These are phyloP conservation scores for Girardinus metallicus DNA, from an alignment of 2,797 vertebrate genomes.

Conservation along the genomic window DNA sequence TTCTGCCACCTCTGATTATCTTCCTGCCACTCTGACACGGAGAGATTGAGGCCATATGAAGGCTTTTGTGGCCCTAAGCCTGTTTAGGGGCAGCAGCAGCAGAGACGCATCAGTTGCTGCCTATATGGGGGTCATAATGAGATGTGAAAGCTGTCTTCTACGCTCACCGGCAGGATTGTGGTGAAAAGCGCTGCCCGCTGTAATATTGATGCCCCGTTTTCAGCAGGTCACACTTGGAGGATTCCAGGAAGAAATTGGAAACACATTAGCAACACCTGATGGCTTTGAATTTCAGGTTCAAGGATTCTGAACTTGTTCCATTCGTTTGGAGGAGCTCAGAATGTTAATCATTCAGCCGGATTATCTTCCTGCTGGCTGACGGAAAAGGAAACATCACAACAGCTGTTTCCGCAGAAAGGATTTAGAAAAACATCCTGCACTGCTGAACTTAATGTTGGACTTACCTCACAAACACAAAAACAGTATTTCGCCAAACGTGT, in stretches of 20 bases:
- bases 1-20: constrained; percentile 75
- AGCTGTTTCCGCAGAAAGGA: constrained; percentile 30
- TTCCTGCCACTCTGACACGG: constrained; percentile 69
- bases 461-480: constrained; percentile 1
- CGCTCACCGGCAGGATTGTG: constrained; percentile 74
- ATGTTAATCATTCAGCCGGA: constrained; percentile 71
- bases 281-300: constrained; percentile 74
- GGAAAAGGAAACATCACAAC: constrained; percentile 41
- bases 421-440: constrained; percentile 42
- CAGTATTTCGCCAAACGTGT: constrained; percentile 36
- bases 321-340: constrained; percentile 54
- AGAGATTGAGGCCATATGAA: constrained; percentile 75
- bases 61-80: constrained; percentile 71
- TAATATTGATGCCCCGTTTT: constrained; percentile 74
- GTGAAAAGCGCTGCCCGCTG: constrained; percentile 54
- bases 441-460: neutral
- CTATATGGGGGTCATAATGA: constrained; percentile 77
- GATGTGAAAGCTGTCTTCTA: constrained; percentile 81
- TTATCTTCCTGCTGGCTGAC: constrained; percentile 52
- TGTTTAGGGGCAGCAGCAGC: constrained; percentile 71
- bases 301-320: constrained; percentile 61
- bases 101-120: constrained; percentile 60
- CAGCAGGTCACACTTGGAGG: constrained; percentile 63
- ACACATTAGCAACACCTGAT: constrained; percentile 80
- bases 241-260: constrained; percentile 70